Evolutionary conservation across 2,797 vertebrate genomes (phyloP).

Genomic region (Enteromius viviparus): DNA sequence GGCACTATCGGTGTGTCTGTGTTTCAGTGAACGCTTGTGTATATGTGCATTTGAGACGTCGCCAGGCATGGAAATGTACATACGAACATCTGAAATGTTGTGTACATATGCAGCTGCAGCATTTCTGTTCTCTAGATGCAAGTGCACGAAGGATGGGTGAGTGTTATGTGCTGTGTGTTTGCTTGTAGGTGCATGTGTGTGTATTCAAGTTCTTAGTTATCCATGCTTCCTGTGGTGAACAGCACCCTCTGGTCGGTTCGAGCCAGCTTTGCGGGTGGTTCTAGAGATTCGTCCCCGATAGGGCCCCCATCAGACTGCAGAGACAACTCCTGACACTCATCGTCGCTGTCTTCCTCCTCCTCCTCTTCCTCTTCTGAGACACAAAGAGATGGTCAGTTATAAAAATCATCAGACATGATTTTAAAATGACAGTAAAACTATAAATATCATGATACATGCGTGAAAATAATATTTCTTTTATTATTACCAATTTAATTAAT

Average conservation of each 20-base stretch:
- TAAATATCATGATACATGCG: neutral
- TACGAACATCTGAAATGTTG: neutral
- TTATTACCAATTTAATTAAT: too few species aligned
- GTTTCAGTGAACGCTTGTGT: slow-evolving; percentile 48
- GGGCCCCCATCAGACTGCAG: slow-evolving; percentile 75
- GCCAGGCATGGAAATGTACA: slow-evolving; percentile 20
- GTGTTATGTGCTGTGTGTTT: slow-evolving; percentile 24
- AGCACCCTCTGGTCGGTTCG: slow-evolving; percentile 86
- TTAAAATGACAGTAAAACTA: neutral
- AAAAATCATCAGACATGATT: too few species aligned
- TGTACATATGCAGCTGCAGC: slow-evolving; percentile 36
- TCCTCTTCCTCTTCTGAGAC: slow-evolving; percentile 90
- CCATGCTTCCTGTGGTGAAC: slow-evolving; percentile 76
- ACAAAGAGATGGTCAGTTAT: slow-evolving; percentile 9
- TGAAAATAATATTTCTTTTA: neutral
- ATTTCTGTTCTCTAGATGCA: neutral
- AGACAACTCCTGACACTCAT: slow-evolving; percentile 86
- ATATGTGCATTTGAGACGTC: slow-evolving; percentile 22
- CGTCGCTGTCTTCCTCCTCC: slow-evolving; percentile 91
- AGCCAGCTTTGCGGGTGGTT: slow-evolving; percentile 88
- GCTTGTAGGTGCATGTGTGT: slow-evolving; percentile 15
- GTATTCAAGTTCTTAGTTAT: slow-evolving; percentile 69
- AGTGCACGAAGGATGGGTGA: slow-evolving; percentile 13
- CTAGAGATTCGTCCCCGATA: slow-evolving; percentile 84
- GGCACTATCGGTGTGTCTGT: slow-evolving; percentile 44